Evolutionary conservation across 2,888 invertebrate genomes (phyloP), one percentile per base, ranked within the genome.

Genomic region (Ophion ventricosus): DNA sequence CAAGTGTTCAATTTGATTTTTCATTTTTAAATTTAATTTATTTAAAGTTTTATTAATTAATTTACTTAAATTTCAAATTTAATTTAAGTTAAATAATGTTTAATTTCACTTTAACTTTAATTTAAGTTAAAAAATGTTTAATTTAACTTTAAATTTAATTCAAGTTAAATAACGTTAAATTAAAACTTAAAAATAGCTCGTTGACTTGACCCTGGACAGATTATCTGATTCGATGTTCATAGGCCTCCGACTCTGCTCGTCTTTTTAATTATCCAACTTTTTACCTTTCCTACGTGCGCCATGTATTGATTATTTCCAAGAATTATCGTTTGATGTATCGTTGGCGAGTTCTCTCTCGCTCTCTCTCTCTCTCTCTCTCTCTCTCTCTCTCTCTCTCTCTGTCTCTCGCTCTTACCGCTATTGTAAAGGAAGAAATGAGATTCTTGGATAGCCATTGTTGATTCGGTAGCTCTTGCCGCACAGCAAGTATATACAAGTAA

Each of bases 401-500:
- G 17, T 49, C 49, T 11, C 17, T 49, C 2, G 49, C 17, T 49
- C 25, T 56, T 20, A 10, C 25, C 17, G 23, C 40, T 35, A 25
- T 59, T 43, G 20, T 17, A 40, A 70, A 59, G 8, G 72, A 25
- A 49, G 61, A 17, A 61, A 26, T 2, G 26, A 40, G 23, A 43
- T 73, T 61, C 43, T 61, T 20, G 61, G 23, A 25, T 23, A 49
- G 35, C 20, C 75, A 72, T 63, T 61, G 78, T 54, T 74, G 25
- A 54, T 66, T 59, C 11, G 75, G 49, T 64, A 20, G 69, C 20
- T 76, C 66, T 23, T 73, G 61, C 61, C 80, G 40, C 49, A 40
- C 25, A 73, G 59, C 26, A 25, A 66, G 69, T 77, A 84, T 66
- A 66, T 57, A 64, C 56, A 40, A 81, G 84, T 84, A 84, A 78